These are phyloP conservation scores for Choristoneura fumiferana DNA, from an alignment of 1,140 invertebrate genomes.

Conservation along the genomic window DNA sequence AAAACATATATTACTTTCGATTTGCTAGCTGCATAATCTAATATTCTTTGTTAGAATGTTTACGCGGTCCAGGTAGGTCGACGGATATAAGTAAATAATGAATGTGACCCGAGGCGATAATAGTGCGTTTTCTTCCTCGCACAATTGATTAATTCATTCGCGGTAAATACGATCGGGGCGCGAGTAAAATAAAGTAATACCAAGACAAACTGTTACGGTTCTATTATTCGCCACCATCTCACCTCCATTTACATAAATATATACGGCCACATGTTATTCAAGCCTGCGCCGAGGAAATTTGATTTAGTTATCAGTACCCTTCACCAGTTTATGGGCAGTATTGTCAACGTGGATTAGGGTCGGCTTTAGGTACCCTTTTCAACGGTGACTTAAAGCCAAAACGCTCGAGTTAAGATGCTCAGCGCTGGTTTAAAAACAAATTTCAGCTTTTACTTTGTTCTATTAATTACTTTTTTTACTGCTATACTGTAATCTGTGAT, in stretches of 20 bases:
- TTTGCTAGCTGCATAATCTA: background rate
- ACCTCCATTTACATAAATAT: conserved; percentile 9
- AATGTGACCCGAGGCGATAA: background rate
- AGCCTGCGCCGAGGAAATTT: conserved; percentile 14
- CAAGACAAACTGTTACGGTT: conserved; percentile 2
- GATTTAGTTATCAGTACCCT: conserved; percentile 21
- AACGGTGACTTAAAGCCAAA: conserved; percentile 3
- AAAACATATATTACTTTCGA: too few species aligned
- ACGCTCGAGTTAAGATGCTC: conserved; percentile 10
- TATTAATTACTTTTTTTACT: background rate
- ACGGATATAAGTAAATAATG: conserved; percentile 16
- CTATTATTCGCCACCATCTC: conserved; percentile 8
- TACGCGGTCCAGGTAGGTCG: background rate
- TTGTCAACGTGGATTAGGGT: conserved; percentile 18
- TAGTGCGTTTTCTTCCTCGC: background rate
- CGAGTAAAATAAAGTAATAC: conserved; percentile 7
- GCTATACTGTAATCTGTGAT: too few species aligned
- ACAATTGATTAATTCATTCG: conserved; percentile 2
- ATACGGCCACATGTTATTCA: conserved; percentile 15
- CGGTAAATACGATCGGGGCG: background rate
- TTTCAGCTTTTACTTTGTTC: background rate
- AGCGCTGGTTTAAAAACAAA: background rate
- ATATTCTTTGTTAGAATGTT: background rate
- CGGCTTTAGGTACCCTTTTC: conserved; percentile 15
- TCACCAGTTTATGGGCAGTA: conserved; percentile 16